phyloP scores from a whole-genome alignment of 2,113 vertebrate species.

The Brachypteracias leptosomus region DNA sequence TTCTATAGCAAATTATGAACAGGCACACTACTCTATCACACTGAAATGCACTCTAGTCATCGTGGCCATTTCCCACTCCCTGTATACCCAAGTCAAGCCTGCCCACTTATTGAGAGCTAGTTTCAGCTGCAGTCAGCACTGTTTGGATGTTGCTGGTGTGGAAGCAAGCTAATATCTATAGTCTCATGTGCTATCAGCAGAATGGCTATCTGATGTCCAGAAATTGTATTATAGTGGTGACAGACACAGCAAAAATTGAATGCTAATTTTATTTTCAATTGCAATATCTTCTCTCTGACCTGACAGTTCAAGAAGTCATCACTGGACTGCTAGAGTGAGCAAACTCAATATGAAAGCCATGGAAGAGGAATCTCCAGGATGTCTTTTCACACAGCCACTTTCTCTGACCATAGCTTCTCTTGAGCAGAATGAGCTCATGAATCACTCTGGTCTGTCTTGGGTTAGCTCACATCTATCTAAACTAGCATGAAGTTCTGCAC shows the following conservation, averaged over 20 bases:
- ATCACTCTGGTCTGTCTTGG: slow-evolving; percentile 31
- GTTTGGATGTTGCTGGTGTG: neutral
- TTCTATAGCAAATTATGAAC: neutral
- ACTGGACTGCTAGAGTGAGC: neutral
- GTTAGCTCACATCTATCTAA: slow-evolving; percentile 60
- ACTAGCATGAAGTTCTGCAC: slow-evolving; percentile 27
- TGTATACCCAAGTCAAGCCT: neutral
- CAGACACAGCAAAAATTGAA: neutral
- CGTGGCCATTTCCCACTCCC: neutral
- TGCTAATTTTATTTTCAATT: neutral
- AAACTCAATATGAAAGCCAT: neutral
- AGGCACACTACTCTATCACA: neutral
- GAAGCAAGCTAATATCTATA: neutral
- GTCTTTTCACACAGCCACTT: neutral
- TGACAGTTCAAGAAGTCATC: neutral
- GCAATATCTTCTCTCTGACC: neutral
- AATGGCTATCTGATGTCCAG: neutral
- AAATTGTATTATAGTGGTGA: neutral
- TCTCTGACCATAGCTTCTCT: neutral
- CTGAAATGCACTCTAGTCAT: neutral
- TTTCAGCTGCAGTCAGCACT: neutral
- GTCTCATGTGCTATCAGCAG: neutral
- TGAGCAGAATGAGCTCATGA: neutral
- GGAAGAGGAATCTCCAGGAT: neutral
- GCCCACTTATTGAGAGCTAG: neutral